Conservation (phyloP, 1,140 invertebrate species). For the Linepithema humile region DNA sequence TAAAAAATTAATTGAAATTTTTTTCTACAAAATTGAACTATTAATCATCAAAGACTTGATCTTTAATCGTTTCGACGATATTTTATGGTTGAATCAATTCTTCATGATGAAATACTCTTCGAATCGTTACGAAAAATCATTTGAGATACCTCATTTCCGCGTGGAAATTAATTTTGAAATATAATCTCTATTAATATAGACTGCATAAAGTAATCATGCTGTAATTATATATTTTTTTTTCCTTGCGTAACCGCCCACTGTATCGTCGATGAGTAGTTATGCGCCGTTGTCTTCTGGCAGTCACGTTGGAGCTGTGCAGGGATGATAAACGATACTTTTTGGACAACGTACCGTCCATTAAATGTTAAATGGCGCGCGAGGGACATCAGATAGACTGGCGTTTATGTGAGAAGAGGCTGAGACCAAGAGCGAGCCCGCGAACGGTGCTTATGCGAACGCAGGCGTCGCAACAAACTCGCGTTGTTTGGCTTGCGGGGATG, state of each 20-base stretch:
- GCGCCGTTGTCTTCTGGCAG: conserved; percentile 7
- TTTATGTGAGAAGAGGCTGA: conserved; percentile 23
- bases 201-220: neutral
- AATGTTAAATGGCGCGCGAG: conserved; percentile 61
- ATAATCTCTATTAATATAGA: neutral
- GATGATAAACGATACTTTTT: conserved; percentile 56
- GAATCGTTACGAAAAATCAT: too few species aligned
- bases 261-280: conserved; percentile 32
- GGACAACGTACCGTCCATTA: conserved; percentile 52
- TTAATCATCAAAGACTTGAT: neutral
- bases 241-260: neutral
- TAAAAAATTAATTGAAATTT: neutral
- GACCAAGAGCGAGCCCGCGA: neutral
- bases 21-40: neutral
- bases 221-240: neutral
- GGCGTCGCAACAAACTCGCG: conserved; percentile 24
- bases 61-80: neutral
- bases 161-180: neutral
- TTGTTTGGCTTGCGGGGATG: conserved; percentile 40
- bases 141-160: neutral
- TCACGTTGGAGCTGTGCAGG: neutral
- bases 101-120: neutral
- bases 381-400: conserved; percentile 57
- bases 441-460: conserved; percentile 38
- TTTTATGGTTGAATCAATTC: neutral